Conservation (phyloP, 2,113 vertebrate species). For the Sphaerodactylus townsendi region DNA sequence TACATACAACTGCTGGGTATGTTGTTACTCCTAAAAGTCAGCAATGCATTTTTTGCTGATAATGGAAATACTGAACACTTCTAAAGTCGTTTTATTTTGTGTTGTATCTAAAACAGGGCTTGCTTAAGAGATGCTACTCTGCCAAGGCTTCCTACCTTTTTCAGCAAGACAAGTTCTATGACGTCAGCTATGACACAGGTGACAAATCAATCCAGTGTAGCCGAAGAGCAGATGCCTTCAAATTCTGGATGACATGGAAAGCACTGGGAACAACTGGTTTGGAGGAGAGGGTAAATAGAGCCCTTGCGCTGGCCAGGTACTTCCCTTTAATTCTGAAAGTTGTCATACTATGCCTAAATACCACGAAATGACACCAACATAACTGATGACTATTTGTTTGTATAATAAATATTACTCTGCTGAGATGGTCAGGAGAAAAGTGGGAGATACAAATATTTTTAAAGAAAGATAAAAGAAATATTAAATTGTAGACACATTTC, state of each 20-base stretch:
- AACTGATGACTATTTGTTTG: no score
- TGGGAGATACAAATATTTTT: no score
- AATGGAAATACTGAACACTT: neutral
- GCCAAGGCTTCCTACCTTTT: slow-evolving; percentile 83
- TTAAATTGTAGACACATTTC: neutral
- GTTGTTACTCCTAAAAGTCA: neutral
- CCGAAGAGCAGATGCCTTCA: slow-evolving; percentile 83
- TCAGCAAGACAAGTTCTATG: slow-evolving; percentile 88
- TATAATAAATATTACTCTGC: neutral
- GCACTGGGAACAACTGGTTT: slow-evolving; percentile 81
- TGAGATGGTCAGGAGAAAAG: no score
- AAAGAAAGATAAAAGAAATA: neutral
- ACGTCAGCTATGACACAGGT: slow-evolving; percentile 83
- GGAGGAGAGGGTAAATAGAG: slow-evolving; percentile 83
- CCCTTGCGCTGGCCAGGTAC: slow-evolving; percentile 82
- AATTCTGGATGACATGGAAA: slow-evolving; percentile 89
- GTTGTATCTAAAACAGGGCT: slow-evolving; percentile 61
- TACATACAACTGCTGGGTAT: neutral
- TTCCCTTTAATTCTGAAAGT: neutral
- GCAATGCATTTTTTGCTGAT: neutral
- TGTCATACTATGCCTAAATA: neutral
- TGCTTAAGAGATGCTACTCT: slow-evolving; percentile 82
- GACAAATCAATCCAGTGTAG: slow-evolving; percentile 89
- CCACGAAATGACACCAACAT: neutral
- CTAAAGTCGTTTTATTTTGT: neutral